A percentile compares a stretch with the other conserved stretches of the same genome.
Evolutionary conservation across 1,140 invertebrate genomes (phyloP).

Genomic region (Drosophila aff.): DNA sequence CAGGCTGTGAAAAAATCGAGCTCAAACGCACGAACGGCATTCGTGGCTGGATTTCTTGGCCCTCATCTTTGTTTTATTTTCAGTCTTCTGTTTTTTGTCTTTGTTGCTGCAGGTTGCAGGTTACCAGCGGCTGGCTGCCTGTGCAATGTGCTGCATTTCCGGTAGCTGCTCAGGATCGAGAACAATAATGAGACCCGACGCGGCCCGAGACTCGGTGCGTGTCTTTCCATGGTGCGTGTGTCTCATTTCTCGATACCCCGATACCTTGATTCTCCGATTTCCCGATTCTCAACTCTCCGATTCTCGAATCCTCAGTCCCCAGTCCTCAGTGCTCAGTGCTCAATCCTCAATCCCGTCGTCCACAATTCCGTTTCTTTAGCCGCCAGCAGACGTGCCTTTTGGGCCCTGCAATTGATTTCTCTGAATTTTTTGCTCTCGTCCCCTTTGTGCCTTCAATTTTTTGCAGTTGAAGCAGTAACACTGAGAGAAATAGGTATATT

Average conservation of each 20-base stretch:
- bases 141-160: slow-evolving; percentile 80
- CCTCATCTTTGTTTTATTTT: slow-evolving; percentile 3
- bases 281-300: not conserved
- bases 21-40: slow-evolving; percentile 56
- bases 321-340: no score
- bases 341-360: not conserved
- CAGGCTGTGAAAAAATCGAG: slow-evolving; percentile 18
- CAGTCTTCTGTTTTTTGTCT: not conserved
- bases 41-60: slow-evolving; percentile 11
- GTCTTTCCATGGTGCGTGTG: slow-evolving; percentile 71
- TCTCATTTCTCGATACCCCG: slow-evolving; percentile 45
- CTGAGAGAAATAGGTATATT: not conserved
- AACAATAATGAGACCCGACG: slow-evolving; percentile 36
- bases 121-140: slow-evolving; percentile 3
- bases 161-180: slow-evolving; percentile 54
- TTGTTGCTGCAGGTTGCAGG: not conserved
- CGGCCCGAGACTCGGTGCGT: slow-evolving; percentile 52
- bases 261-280: slow-evolving; percentile 2
- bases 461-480: slow-evolving; percentile 29
- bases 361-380: slow-evolving; percentile 12
- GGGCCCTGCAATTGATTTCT: slow-evolving; percentile 77
- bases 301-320: not conserved
- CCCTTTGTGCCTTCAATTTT: slow-evolving; percentile 61
- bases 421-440: slow-evolving; percentile 74
- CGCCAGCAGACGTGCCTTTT: slow-evolving; percentile 68